Conservation (phyloP, 2,888 invertebrate genomes). For the Arrhopalites spinosus region DNA sequence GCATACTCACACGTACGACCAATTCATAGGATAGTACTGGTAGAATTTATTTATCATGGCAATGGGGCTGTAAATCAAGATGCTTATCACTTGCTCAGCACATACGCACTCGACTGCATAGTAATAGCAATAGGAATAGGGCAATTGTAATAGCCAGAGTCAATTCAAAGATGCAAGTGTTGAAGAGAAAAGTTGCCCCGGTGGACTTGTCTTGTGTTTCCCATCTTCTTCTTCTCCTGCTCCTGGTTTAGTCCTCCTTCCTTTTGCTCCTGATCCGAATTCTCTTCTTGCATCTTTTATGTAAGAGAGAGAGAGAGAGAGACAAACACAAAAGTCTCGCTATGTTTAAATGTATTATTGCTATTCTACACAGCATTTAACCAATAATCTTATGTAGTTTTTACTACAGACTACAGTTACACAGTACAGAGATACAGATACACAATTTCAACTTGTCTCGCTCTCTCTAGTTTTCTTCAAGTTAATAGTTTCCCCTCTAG, state of each 20-base stretch:
- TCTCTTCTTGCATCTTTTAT: not conserved
- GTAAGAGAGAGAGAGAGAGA: too few relatives aligned
- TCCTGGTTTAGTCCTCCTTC: not conserved
- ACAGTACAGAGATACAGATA: too few relatives aligned
- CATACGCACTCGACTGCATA: slow-evolving; percentile 5
- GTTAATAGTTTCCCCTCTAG: too few relatives aligned
- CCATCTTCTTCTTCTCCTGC: not conserved
- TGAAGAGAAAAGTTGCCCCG: slow-evolving; percentile 13
- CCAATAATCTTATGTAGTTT: too few relatives aligned
- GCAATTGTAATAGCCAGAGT: not conserved
- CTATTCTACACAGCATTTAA: too few relatives aligned
- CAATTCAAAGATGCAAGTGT: not conserved
- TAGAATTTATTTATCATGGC: slow-evolving; percentile 35
- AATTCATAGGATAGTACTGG: slow-evolving; percentile 18
- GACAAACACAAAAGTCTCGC: too few relatives aligned
- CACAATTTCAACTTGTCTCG: too few relatives aligned
- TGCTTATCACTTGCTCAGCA: slow-evolving; percentile 39
- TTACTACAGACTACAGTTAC: not conserved
- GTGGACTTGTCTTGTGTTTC: slow-evolving; percentile 16
- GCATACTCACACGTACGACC: slow-evolving; percentile 35
- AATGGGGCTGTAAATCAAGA: slow-evolving; percentile 41
- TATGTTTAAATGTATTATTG: not conserved
- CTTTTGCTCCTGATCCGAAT: slow-evolving; percentile 12
- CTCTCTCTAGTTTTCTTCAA: too few relatives aligned
- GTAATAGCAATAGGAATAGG: not conserved